Base-by-base conservation (phyloP, 1,140 invertebrate genomes). In the Chlorops oryzae region DNA sequence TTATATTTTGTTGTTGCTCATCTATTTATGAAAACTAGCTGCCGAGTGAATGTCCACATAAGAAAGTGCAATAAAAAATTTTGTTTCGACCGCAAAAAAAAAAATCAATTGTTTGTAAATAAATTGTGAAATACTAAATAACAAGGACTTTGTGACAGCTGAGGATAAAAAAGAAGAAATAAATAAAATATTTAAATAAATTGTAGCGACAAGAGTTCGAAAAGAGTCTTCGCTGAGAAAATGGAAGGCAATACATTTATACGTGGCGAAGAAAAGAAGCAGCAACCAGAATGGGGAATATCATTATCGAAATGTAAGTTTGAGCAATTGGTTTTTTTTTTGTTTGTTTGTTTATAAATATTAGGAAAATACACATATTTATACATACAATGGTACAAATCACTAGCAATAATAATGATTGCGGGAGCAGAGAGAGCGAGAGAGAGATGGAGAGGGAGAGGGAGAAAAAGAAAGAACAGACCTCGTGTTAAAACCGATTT, bases 231-330 rank as follows among this genome's bases (percentile, higher is more conserved):
- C n/a, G n/a, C n/a, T n/a, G n/a, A n/a, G n/a, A n/a, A n/a, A n/a
- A n/a, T n/a, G n/a, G n/a, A n/a, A n/a, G n/a, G n/a, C n/a, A n/a
- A n/a, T n/a, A n/a, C n/a, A n/a, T n/a, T n/a, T n/a, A n/a, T n/a
- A n/a, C n/a, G n/a, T 22, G 51, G 34, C 52, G 44, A 32, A 46
- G 45, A 57, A 57, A 69, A 69, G 66, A 66, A 63, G 52, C 65
- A 69, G 61, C 65, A 69, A 54, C 65, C 66, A 21, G 61, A 63
- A 58, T 69, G 66, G 66, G 66, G 66, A 57, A 59, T 69, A 56
- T 62, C 23, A 54, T 51, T 69, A 34, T 69, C 66, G 38, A 61
- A 48, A 60, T 69, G 66, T 69, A 69, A 69, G 66, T 69, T n/a
- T n/a, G n/a, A n/a, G n/a, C n/a, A n/a, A n/a, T n/a, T n/a, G n/a